Conservation (phyloP, 1,140 invertebrate species). For the Dendrolimus punctatus region DNA sequence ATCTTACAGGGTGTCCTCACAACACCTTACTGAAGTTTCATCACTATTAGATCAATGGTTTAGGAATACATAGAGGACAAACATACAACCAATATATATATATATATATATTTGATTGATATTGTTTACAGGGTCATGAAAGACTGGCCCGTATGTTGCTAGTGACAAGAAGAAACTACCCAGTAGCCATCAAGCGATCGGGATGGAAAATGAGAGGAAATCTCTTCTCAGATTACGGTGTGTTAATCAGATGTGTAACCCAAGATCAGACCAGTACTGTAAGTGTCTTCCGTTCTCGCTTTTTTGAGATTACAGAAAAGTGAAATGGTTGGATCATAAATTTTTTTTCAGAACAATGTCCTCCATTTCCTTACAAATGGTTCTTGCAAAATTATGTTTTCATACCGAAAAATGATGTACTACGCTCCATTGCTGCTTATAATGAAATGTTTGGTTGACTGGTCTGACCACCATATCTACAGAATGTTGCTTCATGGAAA, state of each 20-base stretch:
- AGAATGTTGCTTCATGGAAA: constrained; percentile 82
- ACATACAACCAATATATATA: no score
- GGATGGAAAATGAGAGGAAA: constrained; percentile 89
- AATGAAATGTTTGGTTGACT: constrained; percentile 88
- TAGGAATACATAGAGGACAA: no score
- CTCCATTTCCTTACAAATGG: constrained; percentile 94
- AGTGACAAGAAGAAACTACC: constrained; percentile 88
- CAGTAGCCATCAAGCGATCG: constrained; percentile 85
- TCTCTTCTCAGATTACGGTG: constrained; percentile 89
- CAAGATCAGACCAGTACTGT: constrained; percentile 85
- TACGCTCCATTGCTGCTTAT: constrained; percentile 91
- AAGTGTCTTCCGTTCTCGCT: constrained; percentile 29
- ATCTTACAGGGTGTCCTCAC: no score
- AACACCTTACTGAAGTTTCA: not conserved
- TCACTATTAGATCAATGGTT: not conserved
- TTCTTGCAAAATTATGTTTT: constrained; percentile 89
- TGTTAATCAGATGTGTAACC: constrained; percentile 86
- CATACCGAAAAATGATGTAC: constrained; percentile 83
- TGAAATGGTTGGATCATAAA: not conserved
- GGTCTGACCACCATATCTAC: constrained; percentile 88
- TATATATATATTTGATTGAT: constrained; percentile 3
- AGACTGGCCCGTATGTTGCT: constrained; percentile 90
- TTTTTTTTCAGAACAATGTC: constrained; percentile 82
- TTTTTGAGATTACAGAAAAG: not conserved
- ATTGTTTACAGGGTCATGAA: constrained; percentile 81